Conservation (phyloP, 2,888 invertebrate species). For the Pecten maximus region DNA sequence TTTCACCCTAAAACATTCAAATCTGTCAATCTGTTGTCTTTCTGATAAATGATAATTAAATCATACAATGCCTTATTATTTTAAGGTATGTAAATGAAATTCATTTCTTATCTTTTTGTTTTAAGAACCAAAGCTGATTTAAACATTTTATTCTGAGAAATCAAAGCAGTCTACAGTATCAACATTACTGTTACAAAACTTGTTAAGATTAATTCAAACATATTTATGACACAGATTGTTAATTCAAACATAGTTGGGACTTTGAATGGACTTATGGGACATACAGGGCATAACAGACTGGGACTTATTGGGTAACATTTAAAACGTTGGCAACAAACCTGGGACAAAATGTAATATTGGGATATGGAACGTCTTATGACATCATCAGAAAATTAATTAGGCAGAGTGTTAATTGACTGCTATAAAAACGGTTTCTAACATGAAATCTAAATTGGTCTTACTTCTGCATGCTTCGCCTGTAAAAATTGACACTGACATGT, state of each 20-base stretch:
- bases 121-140: too few relatives aligned
- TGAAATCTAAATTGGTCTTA: not conserved
- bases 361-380: not conserved
- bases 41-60: too few relatives aligned
- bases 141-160: too few relatives aligned
- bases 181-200: not conserved
- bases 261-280: not conserved
- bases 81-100: too few relatives aligned
- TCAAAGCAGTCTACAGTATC: not conserved
- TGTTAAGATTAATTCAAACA: not conserved
- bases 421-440: not conserved
- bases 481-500: not conserved
- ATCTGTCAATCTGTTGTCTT: too few relatives aligned
- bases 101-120: too few relatives aligned
- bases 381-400: not conserved
- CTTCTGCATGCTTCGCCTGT: not conserved
- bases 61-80: too few relatives aligned
- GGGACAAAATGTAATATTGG: too few relatives aligned
- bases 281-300: not conserved
- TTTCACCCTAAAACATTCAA: too few relatives aligned
- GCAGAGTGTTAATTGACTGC: not conserved
- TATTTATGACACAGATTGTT: not conserved
- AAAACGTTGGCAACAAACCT: too few relatives aligned
- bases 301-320: too few relatives aligned
- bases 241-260: conserved; percentile 1